Conservation (phyloP, 1,140 invertebrate genomes). For the Acromyrmex echinatior region DNA sequence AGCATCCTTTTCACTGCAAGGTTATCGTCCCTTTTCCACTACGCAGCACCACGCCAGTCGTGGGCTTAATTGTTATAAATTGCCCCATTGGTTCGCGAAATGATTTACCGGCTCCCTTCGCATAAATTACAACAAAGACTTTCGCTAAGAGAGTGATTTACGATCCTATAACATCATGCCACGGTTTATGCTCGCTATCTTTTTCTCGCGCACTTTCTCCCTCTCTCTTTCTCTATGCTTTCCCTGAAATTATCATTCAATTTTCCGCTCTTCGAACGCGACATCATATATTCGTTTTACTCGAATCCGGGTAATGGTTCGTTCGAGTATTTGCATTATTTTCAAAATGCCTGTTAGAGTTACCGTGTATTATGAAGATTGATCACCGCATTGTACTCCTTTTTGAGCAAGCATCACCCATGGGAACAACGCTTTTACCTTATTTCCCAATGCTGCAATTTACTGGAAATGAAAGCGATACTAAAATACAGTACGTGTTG, state of each 20-base stretch:
- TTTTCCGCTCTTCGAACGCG: conserved; percentile 26
- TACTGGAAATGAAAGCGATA: conserved; percentile 56
- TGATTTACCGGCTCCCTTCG: conserved; percentile 83
- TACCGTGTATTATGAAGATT: conserved; percentile 47
- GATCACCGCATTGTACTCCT: conserved; percentile 50
- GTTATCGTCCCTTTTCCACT: conserved; percentile 57
- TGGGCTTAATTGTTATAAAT: conserved; percentile 86
- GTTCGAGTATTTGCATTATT: conserved; percentile 49
- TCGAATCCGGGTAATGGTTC: conserved; percentile 6
- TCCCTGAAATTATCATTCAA: conserved; percentile 68
- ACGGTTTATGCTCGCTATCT: conserved; percentile 47
- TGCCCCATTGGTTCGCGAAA: conserved; percentile 83
- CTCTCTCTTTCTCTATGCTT: background rate
- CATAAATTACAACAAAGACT: conserved; percentile 86
- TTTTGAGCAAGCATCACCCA: conserved; percentile 52
- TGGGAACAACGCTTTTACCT: conserved; percentile 57
- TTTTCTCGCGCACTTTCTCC: background rate
- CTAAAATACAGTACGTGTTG: conserved; percentile 41
- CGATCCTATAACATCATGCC: conserved; percentile 67
- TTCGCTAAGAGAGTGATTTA: conserved; percentile 86
- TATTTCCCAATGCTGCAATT: conserved; percentile 65
- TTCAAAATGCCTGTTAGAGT: conserved; percentile 24
- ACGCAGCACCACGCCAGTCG: conserved; percentile 29
- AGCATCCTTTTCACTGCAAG: conserved; percentile 47
- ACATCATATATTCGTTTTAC: conserved; percentile 40